Evolutionary conservation across 37 sponge, comb jelly and placozoan species (phyloP), one percentile per base, ranked within the genome.

Genomic region (Aplysina aerophoba): DNA sequence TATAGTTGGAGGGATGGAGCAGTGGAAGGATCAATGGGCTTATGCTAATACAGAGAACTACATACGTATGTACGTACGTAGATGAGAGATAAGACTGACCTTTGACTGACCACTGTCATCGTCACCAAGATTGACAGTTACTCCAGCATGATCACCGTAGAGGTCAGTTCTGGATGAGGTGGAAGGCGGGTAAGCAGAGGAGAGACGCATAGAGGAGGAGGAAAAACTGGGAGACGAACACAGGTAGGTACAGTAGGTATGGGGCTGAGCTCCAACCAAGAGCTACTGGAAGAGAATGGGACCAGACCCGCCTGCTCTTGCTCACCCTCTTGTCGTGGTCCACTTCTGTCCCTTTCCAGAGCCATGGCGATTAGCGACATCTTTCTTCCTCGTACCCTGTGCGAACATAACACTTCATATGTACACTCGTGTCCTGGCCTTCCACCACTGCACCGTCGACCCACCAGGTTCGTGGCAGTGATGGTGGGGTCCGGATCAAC

Each of bases 401-500:
- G 50, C 8, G 50, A 44, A 44, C 50, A 44, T 11, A 44, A 44
- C 6, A 44, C 50, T 8, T n/a, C n/a, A n/a, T n/a, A n/a, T n/a
- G 8, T 44, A 44, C 50, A 44, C 50, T 44, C 8, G 6, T 44
- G 50, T 44, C 8, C 50, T 44, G 6, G 8, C 8, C 50, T 44
- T 44, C 50, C 50, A 44, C 8, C 50, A n/a, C 8, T 44, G 50
- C 8, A 8, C 6, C 50, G 8, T 44, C 8, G 6, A 44, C 50
- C 8, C n/a, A 75, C 78, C 53, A 75, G 25, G 6, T 36, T 36
- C 22, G 22, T 75, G 25, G 22, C 37, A 16, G 54, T 50, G 20
- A 40, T 39, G 13, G 37, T 54, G 15, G 78, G 78, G 24, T 90
- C 91, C 28, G 96, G 96, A 24, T 95, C 96, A 24, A 95, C 82